Evolutionary conservation across 1,140 invertebrate species (phyloP).

Genomic region (Helicoverpa zea): DNA sequence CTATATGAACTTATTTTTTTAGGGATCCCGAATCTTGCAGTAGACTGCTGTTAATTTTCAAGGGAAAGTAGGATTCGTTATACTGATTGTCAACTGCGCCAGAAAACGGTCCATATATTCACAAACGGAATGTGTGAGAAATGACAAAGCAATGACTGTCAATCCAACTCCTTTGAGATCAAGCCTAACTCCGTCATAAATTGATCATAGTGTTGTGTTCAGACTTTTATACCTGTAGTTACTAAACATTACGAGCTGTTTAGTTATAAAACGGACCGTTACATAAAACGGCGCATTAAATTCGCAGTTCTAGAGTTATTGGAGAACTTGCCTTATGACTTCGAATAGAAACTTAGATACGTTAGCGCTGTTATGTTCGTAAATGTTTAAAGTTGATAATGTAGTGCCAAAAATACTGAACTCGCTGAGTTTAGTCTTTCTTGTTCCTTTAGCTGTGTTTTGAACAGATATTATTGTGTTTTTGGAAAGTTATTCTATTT

Average conservation of each 20-base stretch:
- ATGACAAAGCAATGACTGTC: too few species aligned
- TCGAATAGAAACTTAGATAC: conserved; percentile 36
- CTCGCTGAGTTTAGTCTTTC: conserved; percentile 7
- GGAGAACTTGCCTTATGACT: conserved; percentile 28
- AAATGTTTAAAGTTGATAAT: conserved; percentile 19
- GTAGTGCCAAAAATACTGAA: not conserved
- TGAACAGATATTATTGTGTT: not conserved
- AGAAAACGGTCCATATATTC: too few species aligned
- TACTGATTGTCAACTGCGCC: too few species aligned
- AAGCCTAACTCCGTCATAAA: not conserved
- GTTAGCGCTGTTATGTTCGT: not conserved
- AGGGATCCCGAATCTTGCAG: too few species aligned
- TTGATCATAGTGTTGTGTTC: conserved; percentile 23
- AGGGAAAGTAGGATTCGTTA: too few species aligned
- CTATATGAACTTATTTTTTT: too few species aligned
- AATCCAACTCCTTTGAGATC: not conserved
- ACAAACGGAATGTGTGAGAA: too few species aligned
- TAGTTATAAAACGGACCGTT: conserved; percentile 36
- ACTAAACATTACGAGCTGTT: conserved; percentile 33
- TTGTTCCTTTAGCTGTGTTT: not conserved
- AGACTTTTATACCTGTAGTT: conserved; percentile 34
- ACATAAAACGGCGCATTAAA: conserved; percentile 36
- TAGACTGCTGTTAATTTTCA: too few species aligned
- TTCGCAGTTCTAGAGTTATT: conserved; percentile 3
- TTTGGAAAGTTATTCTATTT: not conserved